A percentile compares a stretch with the other conserved stretches of the same genome.
phyloP scores from a whole-genome alignment of 2,797 vertebrate species.

The Rachycentron canadum region DNA sequence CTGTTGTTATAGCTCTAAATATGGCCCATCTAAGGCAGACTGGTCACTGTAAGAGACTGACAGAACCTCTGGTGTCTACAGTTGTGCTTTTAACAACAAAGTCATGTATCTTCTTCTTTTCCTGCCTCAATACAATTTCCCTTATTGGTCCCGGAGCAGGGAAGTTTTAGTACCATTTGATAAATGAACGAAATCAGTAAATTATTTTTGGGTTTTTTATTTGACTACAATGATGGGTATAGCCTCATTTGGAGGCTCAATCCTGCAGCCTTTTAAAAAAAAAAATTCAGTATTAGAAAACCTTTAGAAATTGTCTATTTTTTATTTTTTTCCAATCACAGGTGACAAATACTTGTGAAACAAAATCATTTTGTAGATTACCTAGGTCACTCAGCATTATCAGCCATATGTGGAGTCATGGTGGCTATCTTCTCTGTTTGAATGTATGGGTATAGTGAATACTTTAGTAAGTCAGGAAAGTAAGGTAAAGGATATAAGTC shows the following conservation, averaged over 20 bases:
- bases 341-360: neutral
- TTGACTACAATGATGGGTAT: neutral
- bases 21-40: no score
- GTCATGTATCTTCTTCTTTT: neutral
- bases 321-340: neutral
- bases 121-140: no score
- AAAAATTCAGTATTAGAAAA: neutral
- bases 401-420: neutral
- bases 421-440: neutral
- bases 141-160: no score
- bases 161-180: no score
- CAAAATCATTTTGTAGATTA: neutral
- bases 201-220: neutral
- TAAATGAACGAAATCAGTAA: no score
- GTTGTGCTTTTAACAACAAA: neutral
- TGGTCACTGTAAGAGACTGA: no score
- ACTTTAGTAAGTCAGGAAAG: neutral
- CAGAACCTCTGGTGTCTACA: neutral
- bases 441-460: neutral
- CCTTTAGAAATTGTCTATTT: no score
- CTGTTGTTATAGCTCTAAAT: neutral
- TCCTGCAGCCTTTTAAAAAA: neutral
- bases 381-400: neutral
- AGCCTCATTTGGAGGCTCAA: neutral
- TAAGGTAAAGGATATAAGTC: neutral